These are phyloP conservation scores for Polia nebulosa DNA, from an alignment of 2,888 invertebrate species.

Conservation along the genomic window DNA sequence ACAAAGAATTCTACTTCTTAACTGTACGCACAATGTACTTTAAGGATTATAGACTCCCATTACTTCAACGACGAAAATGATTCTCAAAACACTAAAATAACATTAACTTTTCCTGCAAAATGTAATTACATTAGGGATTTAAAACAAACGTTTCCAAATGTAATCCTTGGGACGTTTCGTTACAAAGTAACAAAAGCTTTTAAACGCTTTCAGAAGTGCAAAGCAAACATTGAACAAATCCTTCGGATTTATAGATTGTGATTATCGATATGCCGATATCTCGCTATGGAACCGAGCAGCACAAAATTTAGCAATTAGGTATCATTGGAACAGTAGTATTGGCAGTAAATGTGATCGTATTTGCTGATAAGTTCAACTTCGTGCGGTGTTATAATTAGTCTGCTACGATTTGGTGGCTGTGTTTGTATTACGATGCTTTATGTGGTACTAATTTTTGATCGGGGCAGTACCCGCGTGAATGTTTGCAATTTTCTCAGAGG, in stretches of 20 bases:
- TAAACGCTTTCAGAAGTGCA: constrained; percentile 43
- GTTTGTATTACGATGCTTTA: background rate
- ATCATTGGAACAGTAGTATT: constrained; percentile 47
- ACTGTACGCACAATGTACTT: background rate
- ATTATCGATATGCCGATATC: constrained; percentile 52
- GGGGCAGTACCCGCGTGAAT: no score
- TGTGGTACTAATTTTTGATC: background rate
- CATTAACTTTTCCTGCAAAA: constrained; percentile 12
- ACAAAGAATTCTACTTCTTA: background rate
- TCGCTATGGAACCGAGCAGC: constrained; percentile 31
- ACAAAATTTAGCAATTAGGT: constrained; percentile 61
- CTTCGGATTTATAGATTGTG: constrained; percentile 55
- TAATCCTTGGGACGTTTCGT: constrained; percentile 31
- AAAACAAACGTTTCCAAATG: constrained; percentile 26
- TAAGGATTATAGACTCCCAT: background rate
- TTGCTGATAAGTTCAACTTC: constrained; percentile 51
- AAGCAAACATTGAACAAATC: constrained; percentile 44
- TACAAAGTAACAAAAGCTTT: constrained; percentile 24
- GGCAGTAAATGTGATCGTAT: constrained; percentile 53
- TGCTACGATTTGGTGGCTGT: constrained; percentile 5
- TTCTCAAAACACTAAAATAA: background rate
- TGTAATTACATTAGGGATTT: constrained; percentile 17
- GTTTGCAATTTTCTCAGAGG: background rate
- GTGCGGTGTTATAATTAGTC: constrained; percentile 48
- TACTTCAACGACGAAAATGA: constrained; percentile 1